Conservation (phyloP, 2,113 vertebrate genomes). For the Athene noctua region DNA sequence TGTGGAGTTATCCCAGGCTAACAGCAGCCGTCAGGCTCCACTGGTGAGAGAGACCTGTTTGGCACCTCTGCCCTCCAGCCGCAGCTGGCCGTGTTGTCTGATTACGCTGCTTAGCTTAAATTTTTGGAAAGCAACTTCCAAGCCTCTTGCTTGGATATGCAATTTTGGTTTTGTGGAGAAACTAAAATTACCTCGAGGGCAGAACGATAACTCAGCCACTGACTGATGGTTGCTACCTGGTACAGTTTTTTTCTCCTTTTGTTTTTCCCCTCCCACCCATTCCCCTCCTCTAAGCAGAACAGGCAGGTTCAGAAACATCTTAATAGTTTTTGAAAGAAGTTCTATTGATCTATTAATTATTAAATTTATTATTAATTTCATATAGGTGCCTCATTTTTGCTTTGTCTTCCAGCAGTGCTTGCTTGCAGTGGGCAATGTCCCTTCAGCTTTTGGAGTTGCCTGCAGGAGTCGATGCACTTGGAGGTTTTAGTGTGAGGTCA, state of each 20-base stretch:
- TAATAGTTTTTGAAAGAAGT: neutral
- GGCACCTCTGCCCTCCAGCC: fast-evolving
- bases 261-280: neutral
- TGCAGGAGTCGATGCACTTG: neutral
- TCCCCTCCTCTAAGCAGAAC: neutral
- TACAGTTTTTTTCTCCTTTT: neutral
- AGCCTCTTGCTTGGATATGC: neutral
- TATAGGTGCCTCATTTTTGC: neutral
- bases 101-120: neutral
- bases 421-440: neutral
- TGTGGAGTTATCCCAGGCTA: neutral
- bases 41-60: too few species aligned
- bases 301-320: neutral
- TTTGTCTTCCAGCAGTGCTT: neutral
- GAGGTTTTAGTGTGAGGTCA: neutral
- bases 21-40: neutral
- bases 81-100: neutral
- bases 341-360: too few species aligned
- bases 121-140: neutral
- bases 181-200: neutral
- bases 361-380: neutral
- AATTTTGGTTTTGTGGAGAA: neutral
- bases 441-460: neutral
- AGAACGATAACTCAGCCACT: neutral
- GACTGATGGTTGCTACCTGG: neutral